Conservation (phyloP, 2,113 vertebrate genomes). For the Epinephelus fuscoguttatus region DNA sequence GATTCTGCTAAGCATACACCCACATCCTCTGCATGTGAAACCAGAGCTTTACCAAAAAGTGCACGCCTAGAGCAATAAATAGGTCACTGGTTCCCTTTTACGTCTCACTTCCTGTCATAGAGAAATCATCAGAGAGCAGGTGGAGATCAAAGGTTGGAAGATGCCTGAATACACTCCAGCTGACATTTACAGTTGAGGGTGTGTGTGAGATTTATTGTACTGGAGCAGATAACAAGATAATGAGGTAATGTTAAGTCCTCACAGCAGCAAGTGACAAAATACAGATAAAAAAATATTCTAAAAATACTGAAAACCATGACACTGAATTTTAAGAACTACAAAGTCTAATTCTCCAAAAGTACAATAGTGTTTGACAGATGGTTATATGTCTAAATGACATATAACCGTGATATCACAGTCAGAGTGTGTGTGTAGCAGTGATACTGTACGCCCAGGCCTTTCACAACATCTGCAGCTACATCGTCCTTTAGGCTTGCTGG, state of each 20-base stretch:
- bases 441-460: background rate
- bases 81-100: background rate
- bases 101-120: background rate
- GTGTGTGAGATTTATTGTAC: background rate
- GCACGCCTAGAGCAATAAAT: background rate
- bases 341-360: no score
- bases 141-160: slow-evolving; percentile 2
- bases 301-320: background rate
- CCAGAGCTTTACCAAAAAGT: background rate
- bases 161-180: background rate
- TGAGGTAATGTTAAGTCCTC: background rate
- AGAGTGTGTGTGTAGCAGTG: background rate
- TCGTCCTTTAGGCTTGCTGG: background rate
- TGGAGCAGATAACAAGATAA: background rate
- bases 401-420: background rate
- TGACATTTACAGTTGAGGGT: background rate
- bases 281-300: background rate
- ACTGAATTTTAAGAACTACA: no score
- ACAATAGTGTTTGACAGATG: background rate
- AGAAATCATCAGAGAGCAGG: slow-evolving; percentile 4
- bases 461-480: slow-evolving; percentile 1
- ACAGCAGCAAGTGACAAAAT: slow-evolving; percentile 6
- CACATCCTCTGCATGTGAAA: background rate
- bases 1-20: no score
- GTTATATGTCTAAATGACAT: background rate